Conservation (phyloP, 2,113 vertebrate genomes). For the Semicossyphus pulcher region DNA sequence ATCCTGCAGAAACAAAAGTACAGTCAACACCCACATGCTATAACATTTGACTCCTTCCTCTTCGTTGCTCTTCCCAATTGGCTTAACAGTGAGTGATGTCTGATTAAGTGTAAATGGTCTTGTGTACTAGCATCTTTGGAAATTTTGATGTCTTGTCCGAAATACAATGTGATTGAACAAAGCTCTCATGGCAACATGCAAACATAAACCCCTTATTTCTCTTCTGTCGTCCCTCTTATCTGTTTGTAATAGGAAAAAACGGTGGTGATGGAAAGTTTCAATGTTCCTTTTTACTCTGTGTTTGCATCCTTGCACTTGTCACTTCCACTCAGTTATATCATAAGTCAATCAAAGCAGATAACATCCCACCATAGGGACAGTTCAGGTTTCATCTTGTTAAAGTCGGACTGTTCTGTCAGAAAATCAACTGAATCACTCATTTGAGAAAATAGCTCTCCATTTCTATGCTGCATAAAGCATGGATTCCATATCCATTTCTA, state of each 20-base stretch:
- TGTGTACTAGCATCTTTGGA: neutral
- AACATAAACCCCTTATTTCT: neutral
- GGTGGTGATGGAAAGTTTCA: neutral
- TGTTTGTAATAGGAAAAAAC: neutral
- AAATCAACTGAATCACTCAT: slow-evolving; percentile 7
- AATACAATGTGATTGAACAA: neutral
- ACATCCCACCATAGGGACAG: slow-evolving; percentile 7
- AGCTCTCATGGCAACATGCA: neutral
- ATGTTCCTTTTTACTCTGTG: neutral
- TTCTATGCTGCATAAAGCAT: neutral
- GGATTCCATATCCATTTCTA: slow-evolving; percentile 14
- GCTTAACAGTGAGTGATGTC: neutral
- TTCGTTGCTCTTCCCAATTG: neutral
- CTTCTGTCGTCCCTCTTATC: neutral
- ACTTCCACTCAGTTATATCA: slow-evolving; percentile 8
- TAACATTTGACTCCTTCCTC: no score
- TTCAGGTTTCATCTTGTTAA: slow-evolving; percentile 2
- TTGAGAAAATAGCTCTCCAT: slow-evolving; percentile 19
- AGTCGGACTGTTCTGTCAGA: neutral
- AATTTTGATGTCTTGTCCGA: no score
- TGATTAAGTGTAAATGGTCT: neutral
- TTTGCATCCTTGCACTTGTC: slow-evolving; percentile 8
- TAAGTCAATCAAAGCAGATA: slow-evolving; percentile 2
- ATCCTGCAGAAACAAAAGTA: neutral
- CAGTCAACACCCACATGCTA: neutral